Base-by-base conservation (phyloP, 2,113 vertebrate species). In the Cyprinodon tularosa region DNA sequence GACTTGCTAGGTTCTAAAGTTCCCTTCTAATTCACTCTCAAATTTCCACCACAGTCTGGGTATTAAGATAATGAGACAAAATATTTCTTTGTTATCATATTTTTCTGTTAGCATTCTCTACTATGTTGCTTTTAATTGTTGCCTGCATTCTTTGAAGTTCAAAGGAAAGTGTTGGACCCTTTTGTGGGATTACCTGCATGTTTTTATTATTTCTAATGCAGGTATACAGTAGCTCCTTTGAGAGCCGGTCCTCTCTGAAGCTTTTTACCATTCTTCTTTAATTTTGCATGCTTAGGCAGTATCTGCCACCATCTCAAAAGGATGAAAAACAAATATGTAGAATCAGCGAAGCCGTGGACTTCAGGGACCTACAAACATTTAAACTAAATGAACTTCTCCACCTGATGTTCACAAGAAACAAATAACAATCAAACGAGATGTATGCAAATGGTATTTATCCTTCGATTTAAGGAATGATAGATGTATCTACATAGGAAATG, bases 71-170 rank as follows among this genome's bases (percentile, higher is more conserved):
- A 93, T 91, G 83, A 88, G 77, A 90, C 77, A 82, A 87, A 29
- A 86, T 89, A 86, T 84, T 90, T 68, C 86, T 91, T 90, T 91
- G 87, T 87, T 91, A 91, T 89, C 71, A 73, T 45, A 77, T 87
- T 86, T 85, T 78, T 61, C 88, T 86, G 63, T 83, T 91, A 83
- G 84, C 75, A 82, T 88, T 81, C 83, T 82, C 79, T 74, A 77
- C 88, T 86, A 78, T 84, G 86, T 87, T 83, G 82, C 69, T 88
- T 89, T 92, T 94, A 95, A 94, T 94, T 94, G 91, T 94, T 89
- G 80, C 86, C 75, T 78, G 72, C 81, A 72, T 93, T 91, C 91
- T 94, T 94, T 94, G 93, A 94, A 90, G 93, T 94, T 94, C 92
- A 94, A 94, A 94, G 94, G 86, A 88, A 89, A 92, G 73, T 86